Evolutionary conservation across 2,113 vertebrate species (phyloP).

Genomic region (Pungitius pungitius): DNA sequence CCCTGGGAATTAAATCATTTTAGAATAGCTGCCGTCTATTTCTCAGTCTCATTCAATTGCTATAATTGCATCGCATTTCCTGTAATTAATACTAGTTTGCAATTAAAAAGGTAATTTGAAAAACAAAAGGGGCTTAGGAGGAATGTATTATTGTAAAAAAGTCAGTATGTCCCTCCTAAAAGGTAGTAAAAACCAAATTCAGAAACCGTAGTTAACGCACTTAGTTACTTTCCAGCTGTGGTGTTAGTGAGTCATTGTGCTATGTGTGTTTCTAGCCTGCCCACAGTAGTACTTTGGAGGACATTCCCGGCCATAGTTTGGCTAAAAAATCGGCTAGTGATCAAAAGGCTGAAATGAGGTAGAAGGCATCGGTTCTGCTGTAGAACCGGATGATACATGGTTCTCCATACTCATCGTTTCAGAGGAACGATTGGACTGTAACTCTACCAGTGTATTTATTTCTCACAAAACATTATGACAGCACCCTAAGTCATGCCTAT

Average conservation of each 20-base stretch:
- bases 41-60: neutral
- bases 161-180: neutral
- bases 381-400: neutral
- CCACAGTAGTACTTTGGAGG: neutral
- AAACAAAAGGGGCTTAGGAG: neutral
- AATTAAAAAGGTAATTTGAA: neutral
- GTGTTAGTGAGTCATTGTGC: neutral
- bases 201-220: neutral
- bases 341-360: neutral
- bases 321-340: neutral
- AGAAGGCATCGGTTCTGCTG: neutral
- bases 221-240: slow-evolving; percentile 46
- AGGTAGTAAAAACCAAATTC: neutral
- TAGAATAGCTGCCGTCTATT: neutral
- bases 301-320: neutral
- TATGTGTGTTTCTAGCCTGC: neutral
- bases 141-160: neutral
- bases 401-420: neutral
- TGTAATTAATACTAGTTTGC: neutral
- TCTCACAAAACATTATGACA: neutral
- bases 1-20: neutral
- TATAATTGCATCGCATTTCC: neutral
- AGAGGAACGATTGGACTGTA: neutral
- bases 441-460: neutral
- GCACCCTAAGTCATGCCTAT: neutral